These are phyloP conservation scores for Sarcophaga carnaria DNA, from an alignment of 2,888 invertebrate genomes.

Conservation along the genomic window DNA sequence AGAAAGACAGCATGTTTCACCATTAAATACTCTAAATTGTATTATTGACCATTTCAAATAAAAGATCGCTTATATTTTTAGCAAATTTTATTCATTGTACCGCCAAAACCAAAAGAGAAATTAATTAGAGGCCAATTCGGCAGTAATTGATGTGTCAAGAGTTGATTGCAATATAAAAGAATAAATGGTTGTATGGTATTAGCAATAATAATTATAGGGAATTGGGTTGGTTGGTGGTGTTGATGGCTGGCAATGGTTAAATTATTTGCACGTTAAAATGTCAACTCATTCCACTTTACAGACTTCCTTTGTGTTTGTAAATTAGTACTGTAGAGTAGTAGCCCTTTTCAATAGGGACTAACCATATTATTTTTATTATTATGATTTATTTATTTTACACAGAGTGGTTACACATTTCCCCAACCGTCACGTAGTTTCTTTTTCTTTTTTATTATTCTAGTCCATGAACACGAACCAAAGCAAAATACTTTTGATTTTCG, in stretches of 20 bases:
- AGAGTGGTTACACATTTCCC: constrained; percentile 27
- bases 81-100: no score
- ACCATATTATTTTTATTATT: constrained; percentile 12
- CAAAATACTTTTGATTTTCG: not conserved
- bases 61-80: no score
- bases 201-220: constrained; percentile 34
- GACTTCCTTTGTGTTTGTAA: no score
- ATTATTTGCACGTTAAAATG: constrained; percentile 34
- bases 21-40: no score
- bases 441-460: not conserved
- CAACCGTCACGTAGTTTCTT: constrained; percentile 1
- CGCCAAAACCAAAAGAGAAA: not conserved
- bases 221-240: not conserved
- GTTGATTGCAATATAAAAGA: constrained; percentile 25
- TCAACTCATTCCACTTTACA: constrained; percentile 22
- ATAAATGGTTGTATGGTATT: constrained; percentile 26
- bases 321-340: not conserved
- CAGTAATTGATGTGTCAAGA: constrained; percentile 23
- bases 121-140: constrained; percentile 42
- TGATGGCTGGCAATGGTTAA: not conserved
- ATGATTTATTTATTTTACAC: constrained; percentile 50
- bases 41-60: no score
- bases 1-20: no score
- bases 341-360: not conserved
- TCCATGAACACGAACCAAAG: not conserved